Conservation (phyloP, 2,888 invertebrate genomes). For the Bibio marci region DNA sequence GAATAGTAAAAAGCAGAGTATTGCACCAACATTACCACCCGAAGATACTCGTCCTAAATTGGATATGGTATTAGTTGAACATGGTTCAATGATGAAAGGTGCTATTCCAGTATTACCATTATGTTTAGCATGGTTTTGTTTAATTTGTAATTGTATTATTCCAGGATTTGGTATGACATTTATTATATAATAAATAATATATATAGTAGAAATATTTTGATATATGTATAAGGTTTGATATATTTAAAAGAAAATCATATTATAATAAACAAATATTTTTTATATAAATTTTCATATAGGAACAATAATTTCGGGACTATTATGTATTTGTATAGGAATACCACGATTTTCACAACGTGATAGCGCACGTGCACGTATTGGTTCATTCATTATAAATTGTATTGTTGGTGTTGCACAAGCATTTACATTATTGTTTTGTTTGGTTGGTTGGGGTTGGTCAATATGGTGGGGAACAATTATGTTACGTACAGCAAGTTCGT, state of each 20-base stretch:
- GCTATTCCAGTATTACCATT: constrained; percentile 85
- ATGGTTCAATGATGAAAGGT: constrained; percentile 72
- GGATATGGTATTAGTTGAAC: constrained; percentile 61
- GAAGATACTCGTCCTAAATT: constrained; percentile 59
- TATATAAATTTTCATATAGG: constrained; percentile 38
- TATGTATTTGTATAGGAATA: constrained; percentile 76
- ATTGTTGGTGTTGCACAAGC: constrained; percentile 77
- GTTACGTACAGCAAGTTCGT: constrained; percentile 65
- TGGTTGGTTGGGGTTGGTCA: constrained; percentile 97
- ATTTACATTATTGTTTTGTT: constrained; percentile 85
- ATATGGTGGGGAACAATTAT: constrained; percentile 95
- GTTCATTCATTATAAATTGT: constrained; percentile 69
- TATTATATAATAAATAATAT: neutral
- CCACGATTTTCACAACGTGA: constrained; percentile 73
- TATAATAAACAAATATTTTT: constrained; percentile 3
- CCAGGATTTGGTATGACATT: constrained; percentile 54
- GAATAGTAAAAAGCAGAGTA: constrained; percentile 46
- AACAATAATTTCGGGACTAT: constrained; percentile 73
- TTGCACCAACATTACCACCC: constrained; percentile 44
- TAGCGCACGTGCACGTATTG: constrained; percentile 54
- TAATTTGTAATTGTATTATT: constrained; percentile 60
- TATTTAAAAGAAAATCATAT: no score
- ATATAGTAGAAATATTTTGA: no score
- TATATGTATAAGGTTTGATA: no score
- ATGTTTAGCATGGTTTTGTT: constrained; percentile 72